Evolutionary conservation across 2,113 vertebrate species (phyloP).

Genomic region (Emydura subglobosa): DNA sequence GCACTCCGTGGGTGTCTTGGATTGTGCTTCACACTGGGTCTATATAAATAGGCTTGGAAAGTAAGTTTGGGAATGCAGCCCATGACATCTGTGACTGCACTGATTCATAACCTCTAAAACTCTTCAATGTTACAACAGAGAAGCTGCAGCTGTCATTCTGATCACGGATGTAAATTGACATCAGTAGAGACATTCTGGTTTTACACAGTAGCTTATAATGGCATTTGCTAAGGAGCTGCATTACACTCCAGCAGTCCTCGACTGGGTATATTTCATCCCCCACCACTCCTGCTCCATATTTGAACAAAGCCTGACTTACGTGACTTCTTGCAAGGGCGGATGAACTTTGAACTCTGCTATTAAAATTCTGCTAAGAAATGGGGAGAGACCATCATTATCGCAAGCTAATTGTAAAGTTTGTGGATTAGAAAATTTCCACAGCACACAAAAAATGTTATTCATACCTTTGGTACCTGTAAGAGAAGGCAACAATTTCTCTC

Average conservation of each 20-base stretch:
- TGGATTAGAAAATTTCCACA: neutral
- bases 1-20: neutral
- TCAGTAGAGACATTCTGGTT: neutral
- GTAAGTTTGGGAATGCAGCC: neutral
- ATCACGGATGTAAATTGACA: neutral
- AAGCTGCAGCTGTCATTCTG: neutral
- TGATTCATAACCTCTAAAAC: neutral
- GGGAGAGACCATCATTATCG: neutral
- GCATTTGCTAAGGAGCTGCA: neutral
- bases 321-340: neutral
- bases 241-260: neutral
- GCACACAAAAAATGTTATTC: neutral
- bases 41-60: neutral
- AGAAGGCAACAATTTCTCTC: neutral
- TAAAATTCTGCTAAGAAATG: neutral
- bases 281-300: neutral
- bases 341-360: neutral
- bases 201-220: neutral
- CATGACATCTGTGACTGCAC: fast-evolving
- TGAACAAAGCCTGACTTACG: neutral
- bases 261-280: neutral
- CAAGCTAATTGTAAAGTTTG: neutral
- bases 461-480: neutral
- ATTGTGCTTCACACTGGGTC: neutral
- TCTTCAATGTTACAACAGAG: neutral